Evolutionary conservation across 2,888 invertebrate species (phyloP), one percentile per base, ranked within the genome.

Genomic region (Ernsta delagoae): DNA sequence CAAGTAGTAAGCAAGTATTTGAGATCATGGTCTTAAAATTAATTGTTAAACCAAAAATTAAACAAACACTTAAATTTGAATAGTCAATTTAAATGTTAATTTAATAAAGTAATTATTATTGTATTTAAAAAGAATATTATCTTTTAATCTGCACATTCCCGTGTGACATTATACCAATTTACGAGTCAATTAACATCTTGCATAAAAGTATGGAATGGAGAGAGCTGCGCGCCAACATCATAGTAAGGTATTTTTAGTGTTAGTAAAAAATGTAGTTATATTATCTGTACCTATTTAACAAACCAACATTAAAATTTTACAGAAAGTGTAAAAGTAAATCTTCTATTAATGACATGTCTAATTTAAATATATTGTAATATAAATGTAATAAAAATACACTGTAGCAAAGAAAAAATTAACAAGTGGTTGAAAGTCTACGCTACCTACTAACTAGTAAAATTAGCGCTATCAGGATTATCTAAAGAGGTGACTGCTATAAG

Each of bases 151-250:
- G 39, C 41, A 41, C 6, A 39, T 59, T 59, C 41, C 41, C 59
- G 11, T 8, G 41, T 41, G 59, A 59, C 59, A 41, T 57, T 41
- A 59, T 16, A 41, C 39, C 59, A 59, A 59, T 59, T 59, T 59
- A 59, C 59, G 59, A 59, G 41, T 59, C 59, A 59, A 59, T 59
- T 59, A 59, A 43, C 16, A 59, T 59, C 43, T 59, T 41, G 59
- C 43, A 24, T 39, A 57, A 57, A 57, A 57, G 57, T 39, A 57
- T 39, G 57, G 57, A 39, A 57, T 57, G 34, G 36, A 39, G 11
- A 34, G 39, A n/a, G 57, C 57, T 57, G 39, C 57, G 11, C 36
- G 57, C 12, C 36, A 57, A 57, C 12, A 24, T 24, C 24, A 3
- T 24, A 24, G 24, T 24, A 36, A 57, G 6, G 36, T 57, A 12